phyloP scores from a whole-genome alignment of 2,797 vertebrate genomes.

The Anguilla obscura region DNA sequence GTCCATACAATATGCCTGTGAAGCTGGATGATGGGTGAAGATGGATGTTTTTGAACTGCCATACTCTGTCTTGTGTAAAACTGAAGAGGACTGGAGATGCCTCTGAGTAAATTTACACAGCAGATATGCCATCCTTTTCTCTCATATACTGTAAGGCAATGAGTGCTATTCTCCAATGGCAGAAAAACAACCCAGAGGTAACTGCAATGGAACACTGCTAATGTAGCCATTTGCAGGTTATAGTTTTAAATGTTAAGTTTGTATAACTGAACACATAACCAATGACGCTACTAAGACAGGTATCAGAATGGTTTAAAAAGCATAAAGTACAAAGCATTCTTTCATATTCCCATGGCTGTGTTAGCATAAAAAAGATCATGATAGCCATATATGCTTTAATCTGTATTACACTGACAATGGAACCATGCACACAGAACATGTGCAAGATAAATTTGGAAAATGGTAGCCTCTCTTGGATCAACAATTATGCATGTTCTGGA shows the following conservation, averaged over 20 bases:
- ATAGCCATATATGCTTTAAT: not conserved
- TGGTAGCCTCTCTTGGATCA: not conserved
- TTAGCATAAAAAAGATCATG: not conserved
- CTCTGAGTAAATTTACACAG: not conserved
- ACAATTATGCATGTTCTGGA: not conserved
- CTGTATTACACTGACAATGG: not conserved
- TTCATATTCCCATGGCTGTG: not conserved
- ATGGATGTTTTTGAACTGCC: not conserved
- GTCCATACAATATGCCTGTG: not conserved
- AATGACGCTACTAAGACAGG: not conserved
- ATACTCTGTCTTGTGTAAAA: not conserved
- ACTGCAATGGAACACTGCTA: not conserved
- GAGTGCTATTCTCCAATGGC: not conserved
- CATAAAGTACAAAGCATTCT: not conserved
- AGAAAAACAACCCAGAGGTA: not conserved
- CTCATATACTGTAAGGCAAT: not conserved
- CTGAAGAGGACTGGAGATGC: not conserved
- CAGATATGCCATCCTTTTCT: not conserved
- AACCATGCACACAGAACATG: conserved; percentile 7
- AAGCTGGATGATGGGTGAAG: not conserved
- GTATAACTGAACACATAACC: not conserved
- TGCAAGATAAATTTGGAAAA: not conserved
- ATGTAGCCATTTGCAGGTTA: not conserved
- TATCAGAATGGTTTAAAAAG: not conserved
- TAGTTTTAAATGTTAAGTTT: not conserved